phyloP scores from a whole-genome alignment of 2,797 vertebrate species.

The Argentina silus region DNA sequence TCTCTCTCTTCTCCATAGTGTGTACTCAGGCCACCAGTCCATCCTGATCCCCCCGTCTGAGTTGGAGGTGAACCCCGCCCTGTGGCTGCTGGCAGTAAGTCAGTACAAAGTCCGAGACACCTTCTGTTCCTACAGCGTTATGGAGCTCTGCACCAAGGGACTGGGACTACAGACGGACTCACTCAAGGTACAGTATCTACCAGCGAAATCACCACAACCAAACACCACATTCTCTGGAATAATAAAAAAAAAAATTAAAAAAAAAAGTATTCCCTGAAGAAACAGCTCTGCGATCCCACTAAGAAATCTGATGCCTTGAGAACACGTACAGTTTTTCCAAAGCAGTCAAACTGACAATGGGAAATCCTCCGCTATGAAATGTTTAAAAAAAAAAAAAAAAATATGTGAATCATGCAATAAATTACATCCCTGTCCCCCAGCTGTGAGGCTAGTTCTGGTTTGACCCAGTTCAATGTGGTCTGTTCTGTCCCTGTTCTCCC shows the following conservation, averaged over 20 bases:
- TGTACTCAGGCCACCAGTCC: conserved; percentile 99
- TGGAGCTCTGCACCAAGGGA: conserved; percentile 99
- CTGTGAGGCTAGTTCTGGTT: not conserved
- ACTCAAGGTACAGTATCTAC: conserved; percentile 86
- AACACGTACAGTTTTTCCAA: too few relatives aligned
- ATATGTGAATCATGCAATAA: too few relatives aligned
- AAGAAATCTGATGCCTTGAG: not conserved
- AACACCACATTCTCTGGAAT: not conserved
- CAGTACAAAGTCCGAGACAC: conserved; percentile 98
- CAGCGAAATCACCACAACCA: not conserved
- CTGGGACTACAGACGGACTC: conserved; percentile 97
- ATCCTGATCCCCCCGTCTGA: conserved; percentile 97
- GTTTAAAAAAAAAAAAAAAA: too few relatives aligned
- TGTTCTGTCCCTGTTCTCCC: not conserved
- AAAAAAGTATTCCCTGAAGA: not conserved
- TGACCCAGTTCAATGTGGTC: not conserved
- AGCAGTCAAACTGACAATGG: too few relatives aligned
- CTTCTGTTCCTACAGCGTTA: conserved; percentile 98
- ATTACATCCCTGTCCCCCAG: not conserved
- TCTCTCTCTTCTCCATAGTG: conserved; percentile 69
- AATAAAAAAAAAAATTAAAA: too few relatives aligned
- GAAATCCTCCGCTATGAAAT: too few relatives aligned
- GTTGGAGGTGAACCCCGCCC: conserved; percentile 93
- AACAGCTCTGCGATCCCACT: too few relatives aligned
- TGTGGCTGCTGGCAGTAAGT: conserved; percentile 98